Base-by-base conservation (phyloP, 2,888 invertebrate genomes). In the Perizoma affinitatum region DNA sequence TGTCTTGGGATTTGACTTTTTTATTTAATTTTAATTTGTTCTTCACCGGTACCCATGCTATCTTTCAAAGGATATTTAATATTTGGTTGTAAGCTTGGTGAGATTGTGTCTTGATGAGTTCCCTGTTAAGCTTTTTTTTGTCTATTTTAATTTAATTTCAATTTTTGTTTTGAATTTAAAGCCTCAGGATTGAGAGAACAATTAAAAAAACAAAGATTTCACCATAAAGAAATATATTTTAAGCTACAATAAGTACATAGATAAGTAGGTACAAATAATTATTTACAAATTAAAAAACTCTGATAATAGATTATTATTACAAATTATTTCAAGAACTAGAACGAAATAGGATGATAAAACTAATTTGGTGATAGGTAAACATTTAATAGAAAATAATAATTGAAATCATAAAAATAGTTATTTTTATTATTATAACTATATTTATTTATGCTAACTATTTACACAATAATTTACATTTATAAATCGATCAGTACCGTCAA, bases 181-280 rank as follows among this genome's bases (percentile, higher is more conserved):
- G 1, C 22, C 3, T 3, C 3, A 22, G 22, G 22, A 22, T 2
- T 22, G 22, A 22, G 22, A 22, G 22, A 2, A 22, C 22, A 22
- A 63, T 62, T 59, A 66, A 71, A 70, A 63, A 66, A 71, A 75
- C 73, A 73, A 70, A 62, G 35, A 51, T 66, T 67, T 73, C 79
- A 82, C 77, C 84, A 74, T 83, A 75, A 83, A 86, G 85, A 84
- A 84, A 85, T 89, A 86, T 86, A 83, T 87, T 89, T 66, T 65
- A 78, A 76, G 83, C 84, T 88, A 86, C 84, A 75, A 22, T 72
- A 79, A 79, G 76, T 86, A 85, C 76, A 83, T 83, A 63, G 71
- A 69, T 67, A 68, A 53, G 58, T 60, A 60, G 66, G 82, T 81
- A 84, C 83, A 79, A 84, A 85, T 67, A 77, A 76, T 81, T 83